Percentiles rank a stretch among this genome's conserved stretches.
Evolutionary conservation across 2,113 vertebrate genomes (phyloP).

Genomic region (Sarotherodon lohbergeri): DNA sequence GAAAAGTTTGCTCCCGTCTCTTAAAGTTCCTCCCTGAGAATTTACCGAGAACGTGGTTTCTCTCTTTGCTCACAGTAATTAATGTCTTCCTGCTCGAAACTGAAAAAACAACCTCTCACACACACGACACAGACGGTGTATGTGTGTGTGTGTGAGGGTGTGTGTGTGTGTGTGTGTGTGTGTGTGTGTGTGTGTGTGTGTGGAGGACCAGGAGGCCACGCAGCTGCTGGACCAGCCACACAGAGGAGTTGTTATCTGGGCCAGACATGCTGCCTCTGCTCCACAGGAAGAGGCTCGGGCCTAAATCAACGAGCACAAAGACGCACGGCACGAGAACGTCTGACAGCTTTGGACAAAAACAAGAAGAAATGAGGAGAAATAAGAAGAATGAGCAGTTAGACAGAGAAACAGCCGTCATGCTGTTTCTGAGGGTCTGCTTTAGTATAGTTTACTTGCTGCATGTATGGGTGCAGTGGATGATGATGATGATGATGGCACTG

Average conservation of each 20-base stretch:
- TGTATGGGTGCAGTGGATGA: background rate
- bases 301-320: background rate
- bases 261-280: background rate
- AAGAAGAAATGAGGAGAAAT: background rate
- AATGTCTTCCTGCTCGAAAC: constrained; percentile 10
- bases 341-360: background rate
- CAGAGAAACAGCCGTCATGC: background rate
- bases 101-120: background rate
- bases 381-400: background rate
- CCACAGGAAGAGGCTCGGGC: background rate
- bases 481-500: background rate
- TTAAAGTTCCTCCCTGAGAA: background rate
- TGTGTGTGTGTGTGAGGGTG: background rate
- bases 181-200: no score
- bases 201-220: no score
- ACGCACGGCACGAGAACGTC: background rate
- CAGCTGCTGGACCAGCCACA: background rate
- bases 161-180: background rate
- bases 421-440: background rate
- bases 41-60: background rate
- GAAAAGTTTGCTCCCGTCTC: background rate
- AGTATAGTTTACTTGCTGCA: background rate
- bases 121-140: background rate
- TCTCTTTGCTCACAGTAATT: background rate
- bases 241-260: background rate